Conservation (phyloP, 2,113 vertebrate genomes). For the Lipophrys pholis region DNA sequence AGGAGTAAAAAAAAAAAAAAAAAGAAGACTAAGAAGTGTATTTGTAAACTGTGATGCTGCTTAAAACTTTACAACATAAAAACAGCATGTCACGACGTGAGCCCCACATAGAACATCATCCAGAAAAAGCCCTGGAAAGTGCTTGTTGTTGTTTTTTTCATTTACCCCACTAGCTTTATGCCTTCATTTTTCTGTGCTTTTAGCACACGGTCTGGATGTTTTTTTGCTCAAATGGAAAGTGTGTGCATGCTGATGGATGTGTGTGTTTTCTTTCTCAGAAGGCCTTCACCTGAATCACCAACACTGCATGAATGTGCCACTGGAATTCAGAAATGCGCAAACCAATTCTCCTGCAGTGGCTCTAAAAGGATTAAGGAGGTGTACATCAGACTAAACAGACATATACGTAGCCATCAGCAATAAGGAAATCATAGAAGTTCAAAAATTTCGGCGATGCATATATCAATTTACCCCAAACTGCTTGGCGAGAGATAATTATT, state of each 20-base stretch:
- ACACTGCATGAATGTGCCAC: not conserved
- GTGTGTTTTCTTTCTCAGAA: conserved; percentile 17
- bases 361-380: not conserved
- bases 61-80: conserved; percentile 7
- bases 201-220: not conserved
- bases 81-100: conserved; percentile 5
- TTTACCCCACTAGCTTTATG: not conserved
- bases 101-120: conserved; percentile 10
- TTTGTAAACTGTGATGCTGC: not conserved
- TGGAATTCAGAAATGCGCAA: conserved; percentile 9
- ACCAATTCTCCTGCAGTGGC: not conserved
- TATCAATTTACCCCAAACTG: too few relatives aligned
- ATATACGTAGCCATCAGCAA: not conserved
- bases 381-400: not conserved
- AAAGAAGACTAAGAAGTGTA: not conserved
- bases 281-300: conserved; percentile 16
- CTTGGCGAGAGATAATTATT: too few relatives aligned
- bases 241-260: conserved; percentile 26
- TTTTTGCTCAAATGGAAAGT: conserved; percentile 16
- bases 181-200: not conserved
- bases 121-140: not conserved
- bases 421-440: not conserved
- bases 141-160: not conserved
- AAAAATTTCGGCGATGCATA: too few relatives aligned
- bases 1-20: not conserved